Evolutionary conservation across 2,888 invertebrate species (phyloP), one percentile per base, ranked within the genome.

Genomic region (Coenonympha arcania): DNA sequence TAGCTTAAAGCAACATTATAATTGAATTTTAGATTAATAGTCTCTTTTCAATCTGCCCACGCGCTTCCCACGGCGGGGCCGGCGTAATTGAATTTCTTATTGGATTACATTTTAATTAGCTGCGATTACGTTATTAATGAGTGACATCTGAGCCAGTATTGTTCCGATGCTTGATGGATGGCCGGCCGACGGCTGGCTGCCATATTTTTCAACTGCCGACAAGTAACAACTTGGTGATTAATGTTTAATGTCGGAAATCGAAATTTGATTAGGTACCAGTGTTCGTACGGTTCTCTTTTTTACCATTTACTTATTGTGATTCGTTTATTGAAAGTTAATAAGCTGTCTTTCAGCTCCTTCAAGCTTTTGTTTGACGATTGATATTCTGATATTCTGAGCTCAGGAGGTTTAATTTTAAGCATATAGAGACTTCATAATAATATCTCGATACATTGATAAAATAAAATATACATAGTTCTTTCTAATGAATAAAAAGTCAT

Each of bases 11-110:
- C 60, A 62, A 62, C 60, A 59, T 63, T 65, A 62, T 76, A 73
- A 73, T 75, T 73, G 79, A 78, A 79, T 83, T 79, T 79, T 72
- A 79, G 78, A 82, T 81, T 80, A 77, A 79, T 80, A 66, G 71
- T 24, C 69, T 66, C 61, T 66, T 67, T 61, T 57, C 59, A 62
- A 76, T 72, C 54, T 48, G 52, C 61, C 59, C 50, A 60, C 63
- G 60, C 55, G 52, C 61, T 64, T 70, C 76, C 70, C 76, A 76
- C 75, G 70, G 62, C 52, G 45, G 50, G 47, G 48, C 50, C 45
- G 47, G 47, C 55, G 60, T 68, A 74, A 72, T 70, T 71, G 64
- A 68, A 69, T 70, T 67, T 70, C 69, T 75, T 76, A 81, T 81
- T 81, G 72, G 77, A 80, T 81, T 79, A 81, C 74, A 76, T 71